Evolutionary conservation across 2,888 invertebrate genomes (phyloP), one percentile per base, ranked within the genome.

Genomic region (Perizoma flavofasciatum): DNA sequence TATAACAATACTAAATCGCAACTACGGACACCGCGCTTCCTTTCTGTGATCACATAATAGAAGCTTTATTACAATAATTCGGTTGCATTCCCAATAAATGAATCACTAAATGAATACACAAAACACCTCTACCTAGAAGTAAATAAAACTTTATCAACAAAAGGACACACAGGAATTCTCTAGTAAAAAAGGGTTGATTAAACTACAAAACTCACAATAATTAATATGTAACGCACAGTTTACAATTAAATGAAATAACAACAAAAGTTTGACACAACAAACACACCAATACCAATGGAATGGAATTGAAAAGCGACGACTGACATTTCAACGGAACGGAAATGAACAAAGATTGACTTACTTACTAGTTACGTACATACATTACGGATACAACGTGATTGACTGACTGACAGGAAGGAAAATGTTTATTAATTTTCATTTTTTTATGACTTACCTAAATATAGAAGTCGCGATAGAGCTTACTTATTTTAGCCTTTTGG

Each of bases 31-130:
- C 70, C 75, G 70, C 70, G 77, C 81, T 82, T 84, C 83, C 84
- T 82, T 79, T 82, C 83, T 81, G 73, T 74, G 79, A 68, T 69
- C 65, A 73, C 80, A 75, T 82, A 81, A 80, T 78, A 82, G 75
- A 71, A 72, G 73, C 75, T 81, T 70, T 78, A 81, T 67, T 79
- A 81, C 74, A 81, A 79, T 84, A 85, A 81, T 78, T 76, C 78
- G 75, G 80, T 62, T 59, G 85, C 89, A 90, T 92, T 89, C 90
- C 79, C 86, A 74, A 78, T 80, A 77, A 78, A 88, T 90, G 91
- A 91, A 84, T 91, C 90, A 91, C 83, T 83, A 75, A 62, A 76
- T 75, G 75, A 75, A 78, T 76, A 76, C 79, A 69, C 67, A 82
- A 75, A 79, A 67, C 68, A 83, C 85, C 84, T 82, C 76, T 73